A percentile compares a stretch with the other conserved stretches of the same genome.
Evolutionary conservation across 2,888 invertebrate genomes (phyloP).

Genomic region (Portevinia maculata): DNA sequence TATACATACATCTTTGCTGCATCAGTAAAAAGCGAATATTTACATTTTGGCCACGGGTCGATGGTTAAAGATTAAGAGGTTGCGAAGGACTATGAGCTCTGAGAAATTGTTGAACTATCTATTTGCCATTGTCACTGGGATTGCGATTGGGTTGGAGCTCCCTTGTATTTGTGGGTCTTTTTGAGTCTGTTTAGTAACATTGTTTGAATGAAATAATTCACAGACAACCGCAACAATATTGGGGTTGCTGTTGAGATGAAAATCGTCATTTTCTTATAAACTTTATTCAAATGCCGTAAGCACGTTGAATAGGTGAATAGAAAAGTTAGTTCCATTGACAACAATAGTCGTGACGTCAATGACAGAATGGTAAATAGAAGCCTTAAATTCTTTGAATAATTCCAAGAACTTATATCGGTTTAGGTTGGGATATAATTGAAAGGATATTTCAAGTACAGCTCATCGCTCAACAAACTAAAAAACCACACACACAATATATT

Average conservation of each 20-base stretch:
- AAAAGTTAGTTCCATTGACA: constrained; percentile 6
- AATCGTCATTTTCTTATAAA: constrained; percentile 62
- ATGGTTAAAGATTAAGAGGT: not conserved
- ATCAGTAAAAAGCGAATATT: constrained; percentile 8
- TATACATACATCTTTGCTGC: too few species aligned
- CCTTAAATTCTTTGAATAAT: too few species aligned
- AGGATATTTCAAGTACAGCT: too few species aligned
- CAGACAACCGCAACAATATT: constrained; percentile 30
- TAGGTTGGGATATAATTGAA: too few species aligned
- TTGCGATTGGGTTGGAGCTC: not conserved
- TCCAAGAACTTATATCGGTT: too few species aligned
- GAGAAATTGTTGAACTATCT: constrained; percentile 32
- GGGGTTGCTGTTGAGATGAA: constrained; percentile 10
- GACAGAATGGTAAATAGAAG: too few species aligned
- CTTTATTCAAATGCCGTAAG: too few species aligned
- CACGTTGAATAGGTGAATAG: constrained; percentile 2
- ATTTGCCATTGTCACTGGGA: constrained; percentile 40
- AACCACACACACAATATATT: too few species aligned
- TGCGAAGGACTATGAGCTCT: not conserved
- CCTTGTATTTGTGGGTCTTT: constrained; percentile 18
- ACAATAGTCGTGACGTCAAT: not conserved
- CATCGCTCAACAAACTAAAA: too few species aligned
- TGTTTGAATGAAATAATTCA: constrained; percentile 54
- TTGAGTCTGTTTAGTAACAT: constrained; percentile 16
- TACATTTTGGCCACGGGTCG: constrained; percentile 21